These are phyloP conservation scores for Zaprionus kolodkinae DNA, from an alignment of 1,140 invertebrate species.

Conservation along the genomic window DNA sequence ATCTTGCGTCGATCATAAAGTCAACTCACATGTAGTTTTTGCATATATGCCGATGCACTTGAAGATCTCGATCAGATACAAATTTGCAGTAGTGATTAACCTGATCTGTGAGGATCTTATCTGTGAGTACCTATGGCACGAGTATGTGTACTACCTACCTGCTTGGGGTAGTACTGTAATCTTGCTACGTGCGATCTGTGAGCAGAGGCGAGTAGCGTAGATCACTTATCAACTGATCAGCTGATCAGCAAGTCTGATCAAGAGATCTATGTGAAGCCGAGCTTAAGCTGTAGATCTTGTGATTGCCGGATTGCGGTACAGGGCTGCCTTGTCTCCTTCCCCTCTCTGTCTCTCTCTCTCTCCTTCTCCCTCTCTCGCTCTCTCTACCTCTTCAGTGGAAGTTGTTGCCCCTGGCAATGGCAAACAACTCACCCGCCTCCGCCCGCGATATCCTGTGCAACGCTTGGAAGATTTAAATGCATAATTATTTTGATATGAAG, in stretches of 20 bases:
- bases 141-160: background rate
- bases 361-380: background rate
- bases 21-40: constrained; percentile 12
- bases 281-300: constrained; percentile 7
- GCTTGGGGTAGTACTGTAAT: background rate
- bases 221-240: constrained; percentile 13
- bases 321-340: background rate
- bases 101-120: constrained; percentile 5
- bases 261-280: constrained; percentile 21
- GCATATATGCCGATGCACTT: constrained; percentile 9
- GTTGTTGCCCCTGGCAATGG: constrained; percentile 35
- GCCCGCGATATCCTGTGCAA: constrained; percentile 63
- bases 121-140: background rate
- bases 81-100: constrained; percentile 1
- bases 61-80: background rate
- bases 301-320: background rate
- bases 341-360: background rate
- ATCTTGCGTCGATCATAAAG: constrained; percentile 4
- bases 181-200: constrained; percentile 7
- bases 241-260: background rate
- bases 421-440: constrained; percentile 28
- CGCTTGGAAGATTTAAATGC: constrained; percentile 80
- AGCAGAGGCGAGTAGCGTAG: background rate
- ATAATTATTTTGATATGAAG: constrained; percentile 80
- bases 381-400: background rate